A percentile compares a stretch with the other conserved stretches of the same genome.
phyloP scores from a whole-genome alignment of 2,113 vertebrate genomes.

The Platysternon megacephalum region DNA sequence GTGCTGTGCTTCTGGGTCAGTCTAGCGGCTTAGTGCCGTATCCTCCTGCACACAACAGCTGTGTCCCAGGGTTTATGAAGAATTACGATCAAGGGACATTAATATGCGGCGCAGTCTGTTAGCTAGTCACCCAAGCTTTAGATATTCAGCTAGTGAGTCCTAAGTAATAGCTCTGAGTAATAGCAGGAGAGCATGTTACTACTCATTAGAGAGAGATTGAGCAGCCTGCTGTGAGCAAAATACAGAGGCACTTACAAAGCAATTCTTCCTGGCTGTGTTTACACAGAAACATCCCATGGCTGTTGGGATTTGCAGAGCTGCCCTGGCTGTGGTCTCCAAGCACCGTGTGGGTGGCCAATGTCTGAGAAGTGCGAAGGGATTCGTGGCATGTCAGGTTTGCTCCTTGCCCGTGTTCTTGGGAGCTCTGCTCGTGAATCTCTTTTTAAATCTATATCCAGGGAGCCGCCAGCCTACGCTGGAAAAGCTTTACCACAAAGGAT shows the following conservation, averaged over 20 bases:
- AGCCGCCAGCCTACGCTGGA: accelerated
- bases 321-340: accelerated
- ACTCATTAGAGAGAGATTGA: slow-evolving; percentile 56
- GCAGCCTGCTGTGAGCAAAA: slow-evolving; percentile 46
- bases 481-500: not conserved
- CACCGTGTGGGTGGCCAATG: not conserved
- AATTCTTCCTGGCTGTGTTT: not conserved
- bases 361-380: accelerated
- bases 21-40: accelerated
- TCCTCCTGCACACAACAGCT: accelerated
- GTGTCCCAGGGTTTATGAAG: accelerated
- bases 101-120: accelerated
- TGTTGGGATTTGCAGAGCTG: not conserved
- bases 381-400: not conserved
- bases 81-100: accelerated
- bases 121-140: not conserved
- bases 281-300: not conserved
- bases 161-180: not conserved
- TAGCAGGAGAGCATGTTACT: not conserved
- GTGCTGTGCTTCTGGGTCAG: not conserved
- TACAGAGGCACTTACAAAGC: slow-evolving; percentile 50
- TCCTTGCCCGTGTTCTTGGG: accelerated
- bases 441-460: not conserved
- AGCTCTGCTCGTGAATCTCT: not conserved
- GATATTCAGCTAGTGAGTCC: not conserved